Percentiles rank a stretch among this genome's conserved stretches.
phyloP scores from a whole-genome alignment of 1,140 invertebrate species.

The Calliphora vicina region DNA sequence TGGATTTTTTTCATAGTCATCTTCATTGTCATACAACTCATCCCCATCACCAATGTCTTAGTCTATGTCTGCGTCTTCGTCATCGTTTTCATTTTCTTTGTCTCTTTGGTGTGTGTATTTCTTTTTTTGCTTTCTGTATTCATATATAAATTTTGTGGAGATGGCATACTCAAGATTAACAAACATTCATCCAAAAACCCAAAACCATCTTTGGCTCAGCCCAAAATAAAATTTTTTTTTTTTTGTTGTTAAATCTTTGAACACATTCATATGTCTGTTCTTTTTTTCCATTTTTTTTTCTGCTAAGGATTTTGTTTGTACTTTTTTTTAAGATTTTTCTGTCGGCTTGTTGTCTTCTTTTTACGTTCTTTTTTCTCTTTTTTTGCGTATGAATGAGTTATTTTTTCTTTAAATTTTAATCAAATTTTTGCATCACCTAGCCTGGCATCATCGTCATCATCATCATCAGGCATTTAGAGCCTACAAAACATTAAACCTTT shows the following conservation, averaged over 20 bases:
- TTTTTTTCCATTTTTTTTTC: background rate
- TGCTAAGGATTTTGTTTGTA: background rate
- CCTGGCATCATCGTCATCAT: slow-evolving; percentile 13
- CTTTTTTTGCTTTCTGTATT: slow-evolving; percentile 17
- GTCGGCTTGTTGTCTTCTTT: slow-evolving; percentile 26
- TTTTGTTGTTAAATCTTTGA: background rate
- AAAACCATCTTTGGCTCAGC: background rate
- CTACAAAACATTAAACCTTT: slow-evolving; percentile 27
- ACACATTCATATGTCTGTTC: background rate
- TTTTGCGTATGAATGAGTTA: slow-evolving; percentile 36
- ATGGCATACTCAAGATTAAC: slow-evolving; percentile 21
- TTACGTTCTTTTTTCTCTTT: background rate
- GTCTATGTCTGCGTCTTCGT: background rate
- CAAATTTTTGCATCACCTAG: slow-evolving; percentile 23
- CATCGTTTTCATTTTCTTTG: background rate
- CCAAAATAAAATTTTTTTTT: background rate
- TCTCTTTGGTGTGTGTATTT: slow-evolving; percentile 20
- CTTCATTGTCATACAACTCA: slow-evolving; percentile 13
- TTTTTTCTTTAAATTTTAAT: slow-evolving; percentile 35
- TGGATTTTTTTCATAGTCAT: background rate
- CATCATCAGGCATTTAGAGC: slow-evolving; percentile 24
- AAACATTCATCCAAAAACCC: background rate
- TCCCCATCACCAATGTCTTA: background rate
- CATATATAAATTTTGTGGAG: background rate
- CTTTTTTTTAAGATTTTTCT: background rate